Conservation (phyloP, 2,797 vertebrate species). For the Acrossocheilus fasciatus region DNA sequence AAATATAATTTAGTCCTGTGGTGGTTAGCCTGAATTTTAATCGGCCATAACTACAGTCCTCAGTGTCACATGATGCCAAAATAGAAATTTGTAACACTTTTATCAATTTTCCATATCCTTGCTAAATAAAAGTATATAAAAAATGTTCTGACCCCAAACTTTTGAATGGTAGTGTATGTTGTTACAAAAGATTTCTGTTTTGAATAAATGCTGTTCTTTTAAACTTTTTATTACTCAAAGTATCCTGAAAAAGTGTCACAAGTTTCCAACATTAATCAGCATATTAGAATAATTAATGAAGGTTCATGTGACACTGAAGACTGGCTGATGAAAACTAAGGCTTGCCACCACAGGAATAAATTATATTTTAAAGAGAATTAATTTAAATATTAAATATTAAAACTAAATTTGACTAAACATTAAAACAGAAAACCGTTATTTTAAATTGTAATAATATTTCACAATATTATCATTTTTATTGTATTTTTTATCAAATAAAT, state of each 20-base stretch:
- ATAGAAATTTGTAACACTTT: neutral
- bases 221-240: neutral
- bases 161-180: neutral
- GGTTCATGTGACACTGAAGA: neutral
- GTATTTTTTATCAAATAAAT: too few relatives aligned
- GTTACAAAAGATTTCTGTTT: neutral
- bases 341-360: neutral
- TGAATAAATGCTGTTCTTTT: neutral
- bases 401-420: neutral
- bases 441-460: neutral
- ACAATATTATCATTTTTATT: neutral
- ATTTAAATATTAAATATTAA: too few relatives aligned
- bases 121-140: neutral
- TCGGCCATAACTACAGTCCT: neutral
- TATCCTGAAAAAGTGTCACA: neutral
- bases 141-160: neutral
- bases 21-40: neutral
- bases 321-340: neutral
- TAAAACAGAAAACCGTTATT: neutral
- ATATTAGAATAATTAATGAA: neutral
- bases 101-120: neutral
- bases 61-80: neutral
- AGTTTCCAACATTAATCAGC: neutral
- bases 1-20: neutral
- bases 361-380: neutral